Base-by-base conservation (phyloP, 35 echinoderm and acorn worm genomes). In the Eucidaris tribuloides region DNA sequence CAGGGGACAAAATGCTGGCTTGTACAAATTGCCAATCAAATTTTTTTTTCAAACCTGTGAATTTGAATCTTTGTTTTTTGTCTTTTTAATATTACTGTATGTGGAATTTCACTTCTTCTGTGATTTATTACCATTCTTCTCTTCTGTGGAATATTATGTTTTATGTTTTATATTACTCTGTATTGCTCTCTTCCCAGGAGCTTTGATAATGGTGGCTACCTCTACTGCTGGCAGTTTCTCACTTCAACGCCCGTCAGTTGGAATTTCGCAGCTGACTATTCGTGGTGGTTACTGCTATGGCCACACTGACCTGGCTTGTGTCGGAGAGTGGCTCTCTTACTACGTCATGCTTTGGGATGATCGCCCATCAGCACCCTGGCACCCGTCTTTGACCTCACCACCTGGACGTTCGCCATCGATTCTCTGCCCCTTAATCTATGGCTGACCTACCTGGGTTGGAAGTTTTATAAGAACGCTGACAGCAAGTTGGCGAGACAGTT, bases 141-240 rank as follows among this genome's bases (percentile, higher is more conserved):
- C n/a, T n/a, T n/a, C n/a, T n/a, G n/a, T n/a, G n/a, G n/a, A n/a
- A n/a, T n/a, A n/a, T n/a, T n/a, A n/a, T n/a, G n/a, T n/a, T n/a
- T n/a, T n/a, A n/a, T n/a, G n/a, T n/a, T n/a, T n/a, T n/a, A n/a
- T n/a, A n/a, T n/a, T n/a, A n/a, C n/a, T n/a, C n/a, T n/a, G n/a
- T n/a, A n/a, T 24, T 32, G 28, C 1, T 15, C 37, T 68, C 54
- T 14, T 77, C 25, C 42, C 54, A 98, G 95, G 95, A 82, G 95
- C 95, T 35, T 86, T 86, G 31, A 19, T 98, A 25, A 89, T 98
- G 87, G 95, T 55, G 95, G 82, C 5, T 92, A 86, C 44, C 83
- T 98, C 27, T 98, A 98, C 79, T 74, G 90, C 41, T 98, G 95
- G 95, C 95, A 98, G 79, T 98, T 98, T 25, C 95, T 87, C 23